Evolutionary conservation across 2,888 invertebrate species (phyloP), one percentile per base, ranked within the genome.

Genomic region (Ischnura elegans): DNA sequence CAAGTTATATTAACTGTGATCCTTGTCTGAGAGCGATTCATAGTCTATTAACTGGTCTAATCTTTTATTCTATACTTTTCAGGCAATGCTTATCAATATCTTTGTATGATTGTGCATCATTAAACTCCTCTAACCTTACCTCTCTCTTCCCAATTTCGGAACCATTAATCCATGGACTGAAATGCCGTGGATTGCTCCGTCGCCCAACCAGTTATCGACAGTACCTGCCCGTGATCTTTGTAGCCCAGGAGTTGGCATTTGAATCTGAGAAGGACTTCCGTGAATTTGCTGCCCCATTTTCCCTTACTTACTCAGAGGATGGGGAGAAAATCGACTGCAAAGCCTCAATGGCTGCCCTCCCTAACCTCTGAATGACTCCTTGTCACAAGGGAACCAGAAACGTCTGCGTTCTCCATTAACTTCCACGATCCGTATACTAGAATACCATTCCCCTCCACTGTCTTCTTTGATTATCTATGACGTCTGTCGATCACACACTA

Each of bases 161-260:
- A 90, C 90, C 90, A 90, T 90, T 61, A 66, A 66, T 90, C 90
- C 61, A 43, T 61, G 55, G 90, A 90, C 90, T 90, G 90, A 90
- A 42, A 61, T 90, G 90, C 90, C 90, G 55, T 90, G 90, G 90
- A 90, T 90, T 90, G 61, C 90, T 61, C 66, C 90, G n/a, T 90
- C 90, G 61, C 90, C 90, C 61, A 43, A 66, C 61, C 98, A 99
- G 99, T 97, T 99, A 98, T 97, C 99, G 99, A 95, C 99, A 98
- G 96, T 97, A 97, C 96, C 97, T 99, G 97, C 97, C 98, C 95
- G 97, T 99, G 96, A 97, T 97, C 96, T 98, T 98, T 97, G 97
- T 99, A 96, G 96, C 97, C 96, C 97, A 97, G 96, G 98, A 98
- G 97, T 97, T 99, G 97, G 98, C 98, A 96, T 99, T 99, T 97